phyloP scores from a whole-genome alignment of 2,797 vertebrate species.

The Spatula versicolor region DNA sequence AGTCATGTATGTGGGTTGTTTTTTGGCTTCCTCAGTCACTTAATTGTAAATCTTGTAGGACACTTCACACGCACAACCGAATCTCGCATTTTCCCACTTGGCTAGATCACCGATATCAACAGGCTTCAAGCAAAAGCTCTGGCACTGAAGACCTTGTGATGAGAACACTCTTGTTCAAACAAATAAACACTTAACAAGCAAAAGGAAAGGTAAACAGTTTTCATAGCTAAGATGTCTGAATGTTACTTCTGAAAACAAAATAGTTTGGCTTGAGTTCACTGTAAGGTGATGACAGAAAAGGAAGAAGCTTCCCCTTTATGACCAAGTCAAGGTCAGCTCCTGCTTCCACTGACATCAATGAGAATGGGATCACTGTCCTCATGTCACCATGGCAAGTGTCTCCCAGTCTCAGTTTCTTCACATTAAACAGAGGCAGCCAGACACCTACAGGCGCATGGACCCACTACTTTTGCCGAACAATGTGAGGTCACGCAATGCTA shows the following conservation, averaged over 20 bases:
- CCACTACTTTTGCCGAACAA: background rate
- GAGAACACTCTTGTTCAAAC: background rate
- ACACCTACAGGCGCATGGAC: background rate
- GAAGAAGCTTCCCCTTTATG: background rate
- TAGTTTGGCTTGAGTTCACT: background rate
- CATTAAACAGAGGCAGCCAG: background rate
- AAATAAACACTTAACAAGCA: background rate
- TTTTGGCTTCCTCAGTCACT: background rate
- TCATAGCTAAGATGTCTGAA: accelerated
- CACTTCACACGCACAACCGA: background rate
- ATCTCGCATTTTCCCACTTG: background rate
- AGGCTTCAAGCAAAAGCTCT: background rate
- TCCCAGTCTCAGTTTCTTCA: background rate
- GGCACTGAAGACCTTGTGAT: accelerated
- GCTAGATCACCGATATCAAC: background rate
- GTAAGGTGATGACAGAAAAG: background rate
- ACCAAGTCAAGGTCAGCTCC: constrained; percentile 7
- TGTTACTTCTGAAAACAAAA: background rate
- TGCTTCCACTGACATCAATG: background rate
- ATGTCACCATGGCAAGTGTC: accelerated
- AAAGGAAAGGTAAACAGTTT: background rate
- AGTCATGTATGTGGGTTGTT: background rate
- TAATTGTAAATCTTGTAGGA: background rate
- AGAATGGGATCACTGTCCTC: background rate
- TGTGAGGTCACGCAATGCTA: accelerated